Percentiles rank a stretch among this genome's conserved stretches.
Conservation (phyloP, 2,888 invertebrate genomes). For the Exocentrus adspersus region DNA sequence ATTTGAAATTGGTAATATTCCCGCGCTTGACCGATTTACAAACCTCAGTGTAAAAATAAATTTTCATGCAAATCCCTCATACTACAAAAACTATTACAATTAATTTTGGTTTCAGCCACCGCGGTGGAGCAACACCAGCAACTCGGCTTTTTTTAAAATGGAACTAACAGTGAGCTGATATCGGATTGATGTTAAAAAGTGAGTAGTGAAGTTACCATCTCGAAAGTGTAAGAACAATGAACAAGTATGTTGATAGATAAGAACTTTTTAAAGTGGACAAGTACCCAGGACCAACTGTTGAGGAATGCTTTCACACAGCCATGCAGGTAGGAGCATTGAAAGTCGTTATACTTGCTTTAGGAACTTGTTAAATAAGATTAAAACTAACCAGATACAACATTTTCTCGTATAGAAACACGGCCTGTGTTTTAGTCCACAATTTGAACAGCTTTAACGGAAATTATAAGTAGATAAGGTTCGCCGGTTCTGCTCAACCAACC, state of each 20-base stretch:
- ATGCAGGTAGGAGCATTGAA: constrained; percentile 54
- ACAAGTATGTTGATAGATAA: neutral
- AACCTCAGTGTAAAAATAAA: no score
- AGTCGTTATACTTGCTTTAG: no score
- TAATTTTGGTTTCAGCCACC: neutral
- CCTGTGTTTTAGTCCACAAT: no score
- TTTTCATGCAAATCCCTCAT: no score
- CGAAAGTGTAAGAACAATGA: constrained; percentile 2
- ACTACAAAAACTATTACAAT: neutral
- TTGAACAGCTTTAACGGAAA: no score
- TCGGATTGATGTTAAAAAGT: neutral
- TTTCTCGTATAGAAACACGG: no score
- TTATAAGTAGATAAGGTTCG: no score
- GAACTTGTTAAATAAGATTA: no score
- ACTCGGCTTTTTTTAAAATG: neutral
- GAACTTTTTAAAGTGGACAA: neutral
- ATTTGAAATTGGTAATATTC: no score
- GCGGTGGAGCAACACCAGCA: neutral
- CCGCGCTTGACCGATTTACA: no score
- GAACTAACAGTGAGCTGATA: neutral
- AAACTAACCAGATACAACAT: no score
- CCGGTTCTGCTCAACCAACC: no score
- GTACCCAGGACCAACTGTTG: neutral
- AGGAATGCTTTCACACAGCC: constrained; percentile 48
- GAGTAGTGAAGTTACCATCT: neutral